These are phyloP conservation scores for Ormyrus pomaceus DNA, from an alignment of 2,888 invertebrate species.

Conservation along the genomic window DNA sequence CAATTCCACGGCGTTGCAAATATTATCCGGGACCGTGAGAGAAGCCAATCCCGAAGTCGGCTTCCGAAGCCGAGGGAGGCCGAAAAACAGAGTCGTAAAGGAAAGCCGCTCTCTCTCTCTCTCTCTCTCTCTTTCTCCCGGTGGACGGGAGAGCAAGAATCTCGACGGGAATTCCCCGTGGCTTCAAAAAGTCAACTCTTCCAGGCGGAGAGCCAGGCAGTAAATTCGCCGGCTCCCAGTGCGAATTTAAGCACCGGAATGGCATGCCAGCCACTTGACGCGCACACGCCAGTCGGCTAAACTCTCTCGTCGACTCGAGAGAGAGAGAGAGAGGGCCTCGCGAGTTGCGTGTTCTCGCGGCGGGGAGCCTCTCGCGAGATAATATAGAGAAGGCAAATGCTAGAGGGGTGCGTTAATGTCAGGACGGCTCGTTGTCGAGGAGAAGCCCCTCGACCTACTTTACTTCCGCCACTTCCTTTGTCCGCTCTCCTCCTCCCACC, in stretches of 20 bases:
- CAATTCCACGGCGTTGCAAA: no score
- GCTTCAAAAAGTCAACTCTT: conserved; percentile 13
- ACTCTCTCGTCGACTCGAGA: not conserved
- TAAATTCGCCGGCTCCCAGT: conserved; percentile 15
- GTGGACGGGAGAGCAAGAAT: no score
- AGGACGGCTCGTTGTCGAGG: not conserved
- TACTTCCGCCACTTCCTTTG: conserved; percentile 16
- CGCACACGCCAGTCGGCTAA: conserved; percentile 18
- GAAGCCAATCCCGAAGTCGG: no score
- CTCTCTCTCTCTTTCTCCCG: no score
- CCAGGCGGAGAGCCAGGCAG: not conserved
- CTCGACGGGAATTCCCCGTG: not conserved
- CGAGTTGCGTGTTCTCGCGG: no score
- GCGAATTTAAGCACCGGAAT: conserved; percentile 32
- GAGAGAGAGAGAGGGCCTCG: no score
- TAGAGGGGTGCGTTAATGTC: conserved; percentile 24
- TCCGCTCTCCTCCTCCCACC: not conserved
- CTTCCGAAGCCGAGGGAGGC: no score
- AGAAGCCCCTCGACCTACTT: not conserved
- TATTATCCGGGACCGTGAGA: no score
- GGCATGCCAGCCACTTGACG: conserved; percentile 24
- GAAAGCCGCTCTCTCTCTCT: no score
- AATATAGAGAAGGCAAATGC: no score
- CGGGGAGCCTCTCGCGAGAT: no score
- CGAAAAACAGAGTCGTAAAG: no score